These are phyloP conservation scores for Pteronotus mesoamericanus DNA, from an alignment of 2,797 vertebrate genomes.

Conservation along the genomic window DNA sequence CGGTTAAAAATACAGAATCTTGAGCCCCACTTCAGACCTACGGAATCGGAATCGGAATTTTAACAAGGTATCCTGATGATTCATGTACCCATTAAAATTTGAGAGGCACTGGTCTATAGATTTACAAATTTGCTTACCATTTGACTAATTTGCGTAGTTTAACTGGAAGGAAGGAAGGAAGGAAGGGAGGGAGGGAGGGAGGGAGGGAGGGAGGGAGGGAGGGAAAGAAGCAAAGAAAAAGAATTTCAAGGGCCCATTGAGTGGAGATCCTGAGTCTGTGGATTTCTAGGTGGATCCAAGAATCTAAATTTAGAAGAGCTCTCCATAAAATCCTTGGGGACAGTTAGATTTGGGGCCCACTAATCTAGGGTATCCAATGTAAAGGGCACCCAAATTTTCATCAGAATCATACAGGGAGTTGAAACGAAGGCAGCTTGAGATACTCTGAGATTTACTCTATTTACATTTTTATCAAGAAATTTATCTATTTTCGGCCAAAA, in stretches of 20 bases:
- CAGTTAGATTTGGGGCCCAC: background rate
- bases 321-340: background rate
- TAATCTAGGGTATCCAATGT: background rate
- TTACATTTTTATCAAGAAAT: constrained; percentile 53
- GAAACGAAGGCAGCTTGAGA: background rate
- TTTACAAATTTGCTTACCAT: background rate
- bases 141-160: background rate
- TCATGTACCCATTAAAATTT: background rate
- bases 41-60: background rate
- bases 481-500: constrained; percentile 32
- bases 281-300: background rate
- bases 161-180: too few relatives aligned
- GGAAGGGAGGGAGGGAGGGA: too few relatives aligned
- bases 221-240: too few relatives aligned
- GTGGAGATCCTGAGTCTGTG: background rate
- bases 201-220: too few relatives aligned
- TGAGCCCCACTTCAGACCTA: background rate
- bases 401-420: background rate
- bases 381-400: background rate
- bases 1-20: background rate
- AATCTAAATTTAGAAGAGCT: constrained; percentile 3
- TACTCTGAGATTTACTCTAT: background rate
- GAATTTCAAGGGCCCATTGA: background rate
- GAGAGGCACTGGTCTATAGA: background rate
- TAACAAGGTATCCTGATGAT: background rate